Conservation (phyloP, 2,797 vertebrate genomes). For the Gymnothorax javanicus region DNA sequence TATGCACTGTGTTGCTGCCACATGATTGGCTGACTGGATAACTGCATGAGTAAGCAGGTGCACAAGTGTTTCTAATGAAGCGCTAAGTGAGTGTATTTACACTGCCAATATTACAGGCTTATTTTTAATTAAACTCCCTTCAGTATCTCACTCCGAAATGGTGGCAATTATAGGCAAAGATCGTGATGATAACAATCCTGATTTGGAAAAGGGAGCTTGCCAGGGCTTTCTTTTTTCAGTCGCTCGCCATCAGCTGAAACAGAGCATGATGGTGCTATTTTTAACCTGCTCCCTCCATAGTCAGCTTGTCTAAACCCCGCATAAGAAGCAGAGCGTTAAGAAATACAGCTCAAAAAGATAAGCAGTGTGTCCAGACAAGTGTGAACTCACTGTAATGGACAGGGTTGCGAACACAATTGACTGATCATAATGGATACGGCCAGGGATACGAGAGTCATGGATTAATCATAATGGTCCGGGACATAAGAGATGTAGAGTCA, state of each 20-base stretch:
- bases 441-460: not conserved
- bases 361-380: not conserved
- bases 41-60: no score
- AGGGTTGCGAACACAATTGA: not conserved
- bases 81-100: not conserved
- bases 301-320: slow-evolving; percentile 6
- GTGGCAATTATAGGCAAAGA: not conserved
- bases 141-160: not conserved
- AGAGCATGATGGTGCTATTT: slow-evolving; percentile 15
- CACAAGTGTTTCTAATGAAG: no score
- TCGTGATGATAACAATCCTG: not conserved
- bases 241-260: slow-evolving; percentile 17
- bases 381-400: not conserved
- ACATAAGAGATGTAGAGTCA: not conserved
- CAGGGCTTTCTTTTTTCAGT: slow-evolving; percentile 4
- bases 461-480: not conserved
- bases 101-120: not conserved
- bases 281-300: slow-evolving; percentile 17
- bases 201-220: not conserved
- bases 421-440: not conserved
- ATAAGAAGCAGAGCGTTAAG: not conserved
- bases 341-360: not conserved
- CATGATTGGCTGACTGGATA: no score
- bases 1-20: no score
- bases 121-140: not conserved